Percentiles rank a stretch among this genome's conserved stretches.
phyloP scores from a whole-genome alignment of 2,888 invertebrate species.

The Ischnus inquisitorius region DNA sequence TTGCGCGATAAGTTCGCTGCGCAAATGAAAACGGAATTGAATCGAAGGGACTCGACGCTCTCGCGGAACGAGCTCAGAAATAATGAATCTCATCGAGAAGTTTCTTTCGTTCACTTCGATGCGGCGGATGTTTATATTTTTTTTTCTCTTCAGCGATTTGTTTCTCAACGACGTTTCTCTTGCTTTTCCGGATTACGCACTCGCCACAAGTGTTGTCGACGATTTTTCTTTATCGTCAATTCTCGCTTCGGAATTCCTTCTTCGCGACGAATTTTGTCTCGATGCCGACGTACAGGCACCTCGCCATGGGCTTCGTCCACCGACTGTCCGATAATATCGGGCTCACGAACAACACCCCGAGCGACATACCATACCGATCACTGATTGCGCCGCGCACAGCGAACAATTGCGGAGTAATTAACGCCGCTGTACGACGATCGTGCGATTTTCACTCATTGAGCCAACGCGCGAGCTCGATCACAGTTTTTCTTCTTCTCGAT shows the following conservation, averaged over 20 bases:
- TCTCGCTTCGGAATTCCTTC: neutral
- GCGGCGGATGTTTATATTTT: too few relatives aligned
- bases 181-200: neutral
- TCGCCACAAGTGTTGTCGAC: slow-evolving; percentile 15
- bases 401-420: slow-evolving; percentile 51
- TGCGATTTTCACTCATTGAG: neutral
- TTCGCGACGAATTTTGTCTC: slow-evolving; percentile 33
- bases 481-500: neutral
- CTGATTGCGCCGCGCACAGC: slow-evolving; percentile 52
- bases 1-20: neutral
- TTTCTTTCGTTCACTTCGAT: neutral
- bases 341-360: slow-evolving; percentile 46
- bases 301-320: slow-evolving; percentile 63
- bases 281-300: slow-evolving; percentile 48
- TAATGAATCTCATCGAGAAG: too few relatives aligned
- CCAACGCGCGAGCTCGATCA: neutral
- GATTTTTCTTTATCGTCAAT: neutral
- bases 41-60: too few relatives aligned
- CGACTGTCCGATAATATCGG: slow-evolving; percentile 54
- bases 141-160: neutral
- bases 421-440: slow-evolving; percentile 12
- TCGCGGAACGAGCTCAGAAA: too few relatives aligned
- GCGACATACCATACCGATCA: slow-evolving; percentile 63
- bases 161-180: neutral
- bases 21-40: too few relatives aligned